phyloP scores from a whole-genome alignment of 2,797 vertebrate species.

The Chaetophractus vellerosus region DNA sequence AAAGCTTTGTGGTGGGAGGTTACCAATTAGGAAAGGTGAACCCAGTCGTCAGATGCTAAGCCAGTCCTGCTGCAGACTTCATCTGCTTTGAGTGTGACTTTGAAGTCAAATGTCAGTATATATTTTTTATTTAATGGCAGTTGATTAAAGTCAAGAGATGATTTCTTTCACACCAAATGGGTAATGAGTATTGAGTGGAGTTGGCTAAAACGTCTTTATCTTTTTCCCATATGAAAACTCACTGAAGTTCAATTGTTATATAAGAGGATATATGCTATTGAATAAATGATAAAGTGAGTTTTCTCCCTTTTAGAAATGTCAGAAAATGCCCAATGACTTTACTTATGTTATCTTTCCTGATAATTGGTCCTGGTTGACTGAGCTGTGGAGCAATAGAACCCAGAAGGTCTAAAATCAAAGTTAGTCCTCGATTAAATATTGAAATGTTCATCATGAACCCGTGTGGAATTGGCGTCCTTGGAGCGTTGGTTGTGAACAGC shows the following conservation, averaged over 20 bases:
- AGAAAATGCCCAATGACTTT: background rate
- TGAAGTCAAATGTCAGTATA: background rate
- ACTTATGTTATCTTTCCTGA: background rate
- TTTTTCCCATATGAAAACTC: background rate
- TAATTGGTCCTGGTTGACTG: background rate
- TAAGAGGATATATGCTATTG: background rate
- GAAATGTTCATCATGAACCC: background rate
- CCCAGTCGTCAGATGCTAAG: background rate
- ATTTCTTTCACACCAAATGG: background rate
- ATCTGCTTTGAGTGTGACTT: background rate
- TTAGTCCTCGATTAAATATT: background rate
- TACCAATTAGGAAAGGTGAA: background rate
- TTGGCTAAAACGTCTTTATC: background rate
- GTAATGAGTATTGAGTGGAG: background rate
- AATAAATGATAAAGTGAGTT: background rate
- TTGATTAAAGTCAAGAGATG: background rate
- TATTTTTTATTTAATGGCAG: background rate
- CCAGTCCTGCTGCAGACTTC: background rate
- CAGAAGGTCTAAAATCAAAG: background rate
- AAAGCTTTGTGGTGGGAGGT: background rate
- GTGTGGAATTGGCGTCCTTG: rapidly evolving
- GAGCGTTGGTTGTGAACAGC: rapidly evolving
- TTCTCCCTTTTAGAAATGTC: background rate
- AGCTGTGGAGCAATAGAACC: background rate
- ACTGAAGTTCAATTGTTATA: background rate